A percentile compares a stretch with the other conserved stretches of the same genome.
phyloP scores from a whole-genome alignment of 2,113 vertebrate species.

The Nothocercus julius region DNA sequence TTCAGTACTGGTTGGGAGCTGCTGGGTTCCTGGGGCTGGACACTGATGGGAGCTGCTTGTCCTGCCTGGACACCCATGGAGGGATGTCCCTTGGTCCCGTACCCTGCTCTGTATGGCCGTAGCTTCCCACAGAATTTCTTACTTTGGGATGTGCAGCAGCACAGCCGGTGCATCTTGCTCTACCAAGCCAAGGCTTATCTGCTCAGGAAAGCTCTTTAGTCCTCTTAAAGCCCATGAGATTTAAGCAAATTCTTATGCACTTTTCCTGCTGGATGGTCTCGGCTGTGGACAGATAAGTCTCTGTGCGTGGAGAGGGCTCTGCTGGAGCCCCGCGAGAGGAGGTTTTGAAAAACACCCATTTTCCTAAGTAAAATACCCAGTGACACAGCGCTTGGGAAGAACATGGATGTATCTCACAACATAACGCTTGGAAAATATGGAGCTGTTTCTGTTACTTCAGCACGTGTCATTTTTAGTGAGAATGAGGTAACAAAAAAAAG shows the following conservation, averaged over 20 bases:
- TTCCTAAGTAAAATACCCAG: background rate
- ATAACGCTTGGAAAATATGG: background rate
- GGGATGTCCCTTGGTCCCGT: background rate
- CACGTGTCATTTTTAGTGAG: background rate
- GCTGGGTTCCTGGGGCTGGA: background rate
- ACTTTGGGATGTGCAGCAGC: background rate
- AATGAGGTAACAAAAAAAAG: background rate
- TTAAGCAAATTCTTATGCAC: background rate
- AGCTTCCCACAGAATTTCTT: background rate
- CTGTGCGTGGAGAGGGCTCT: accelerated
- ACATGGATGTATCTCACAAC: background rate
- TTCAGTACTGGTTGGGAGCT: background rate
- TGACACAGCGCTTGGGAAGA: accelerated
- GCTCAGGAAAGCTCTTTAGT: background rate
- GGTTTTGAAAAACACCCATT: background rate
- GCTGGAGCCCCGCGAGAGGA: too few species aligned
- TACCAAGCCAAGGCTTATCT: background rate
- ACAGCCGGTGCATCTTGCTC: accelerated
- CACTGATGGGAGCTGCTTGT: background rate
- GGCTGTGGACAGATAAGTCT: accelerated
- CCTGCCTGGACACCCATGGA: background rate
- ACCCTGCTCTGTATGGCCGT: background rate
- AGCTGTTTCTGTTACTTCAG: accelerated
- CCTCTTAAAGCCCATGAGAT: background rate
- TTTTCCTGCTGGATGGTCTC: background rate